Percentiles rank a stretch among this genome's conserved stretches.
Conservation (phyloP, 2,888 invertebrate species). For the Zonitis immaculata region DNA sequence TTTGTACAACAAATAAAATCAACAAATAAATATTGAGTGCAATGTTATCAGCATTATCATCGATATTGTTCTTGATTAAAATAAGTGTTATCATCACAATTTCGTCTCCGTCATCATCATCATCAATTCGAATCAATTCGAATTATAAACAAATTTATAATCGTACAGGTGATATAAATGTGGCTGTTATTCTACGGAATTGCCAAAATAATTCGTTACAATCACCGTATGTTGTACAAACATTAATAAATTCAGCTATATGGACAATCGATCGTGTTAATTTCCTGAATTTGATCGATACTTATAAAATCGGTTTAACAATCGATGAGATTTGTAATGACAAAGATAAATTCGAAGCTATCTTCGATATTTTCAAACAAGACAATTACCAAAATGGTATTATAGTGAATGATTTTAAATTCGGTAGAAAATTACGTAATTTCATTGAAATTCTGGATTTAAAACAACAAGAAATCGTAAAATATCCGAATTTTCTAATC, state of each 20-base stretch:
- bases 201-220: slow-evolving; percentile 26
- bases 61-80: background rate
- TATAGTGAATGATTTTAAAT: slow-evolving; percentile 26
- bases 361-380: slow-evolving; percentile 37
- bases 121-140: background rate
- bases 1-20: background rate
- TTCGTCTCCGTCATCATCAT: no score
- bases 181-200: slow-evolving; percentile 36
- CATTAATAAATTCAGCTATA: slow-evolving; percentile 36
- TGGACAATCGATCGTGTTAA: slow-evolving; percentile 43
- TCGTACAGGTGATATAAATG: slow-evolving; percentile 33
- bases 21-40: slow-evolving; percentile 7
- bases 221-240: slow-evolving; percentile 26
- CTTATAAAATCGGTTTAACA: slow-evolving; percentile 32
- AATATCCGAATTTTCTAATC: slow-evolving; percentile 28
- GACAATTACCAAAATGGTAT: slow-evolving; percentile 33
- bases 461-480: slow-evolving; percentile 23
- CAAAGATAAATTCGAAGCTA: slow-evolving; percentile 33
- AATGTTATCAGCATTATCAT: slow-evolving; percentile 8
- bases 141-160: slow-evolving; percentile 5
- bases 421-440: slow-evolving; percentile 30
- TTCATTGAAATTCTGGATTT: slow-evolving; percentile 36
- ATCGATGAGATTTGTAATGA: slow-evolving; percentile 38
- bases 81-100: background rate
- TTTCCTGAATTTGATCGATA: slow-evolving; percentile 30